Conservation (phyloP, 2,113 vertebrate genomes). For the Tiliqua scincoides region DNA sequence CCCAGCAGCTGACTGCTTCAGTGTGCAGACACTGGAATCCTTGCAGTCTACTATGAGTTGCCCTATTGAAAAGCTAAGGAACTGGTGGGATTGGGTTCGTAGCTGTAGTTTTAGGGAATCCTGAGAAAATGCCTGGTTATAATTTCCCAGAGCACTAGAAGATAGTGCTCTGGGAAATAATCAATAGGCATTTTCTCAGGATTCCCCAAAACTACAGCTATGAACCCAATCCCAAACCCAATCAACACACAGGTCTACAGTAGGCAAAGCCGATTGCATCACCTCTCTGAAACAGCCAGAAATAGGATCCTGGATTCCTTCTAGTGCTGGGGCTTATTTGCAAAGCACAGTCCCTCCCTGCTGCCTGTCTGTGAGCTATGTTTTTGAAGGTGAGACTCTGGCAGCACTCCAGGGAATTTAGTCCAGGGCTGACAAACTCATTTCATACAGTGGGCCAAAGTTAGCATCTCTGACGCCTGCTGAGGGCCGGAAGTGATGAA, state of each 20-base stretch:
- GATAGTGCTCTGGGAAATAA: too few species aligned
- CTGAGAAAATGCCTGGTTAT: background rate
- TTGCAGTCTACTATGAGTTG: background rate
- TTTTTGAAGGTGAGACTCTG: background rate
- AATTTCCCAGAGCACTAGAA: background rate
- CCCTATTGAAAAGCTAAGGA: background rate
- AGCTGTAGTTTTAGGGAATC: background rate
- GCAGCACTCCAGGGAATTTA: background rate
- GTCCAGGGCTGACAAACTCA: too few species aligned
- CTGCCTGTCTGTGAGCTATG: background rate
- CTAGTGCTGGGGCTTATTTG: accelerated
- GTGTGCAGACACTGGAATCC: background rate
- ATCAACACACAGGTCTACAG: background rate
- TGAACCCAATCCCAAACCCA: too few species aligned
- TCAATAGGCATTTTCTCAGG: too few species aligned
- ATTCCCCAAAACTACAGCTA: too few species aligned
- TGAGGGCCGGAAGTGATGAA: too few species aligned
- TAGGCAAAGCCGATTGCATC: background rate
- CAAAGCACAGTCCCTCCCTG: background rate
- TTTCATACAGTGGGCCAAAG: too few species aligned
- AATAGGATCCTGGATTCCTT: background rate
- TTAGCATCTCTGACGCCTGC: too few species aligned
- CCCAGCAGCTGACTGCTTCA: background rate
- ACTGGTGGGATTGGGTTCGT: background rate
- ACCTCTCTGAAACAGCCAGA: background rate